Conservation (phyloP, 2,797 vertebrate genomes). For the Mastacembelus armatus region DNA sequence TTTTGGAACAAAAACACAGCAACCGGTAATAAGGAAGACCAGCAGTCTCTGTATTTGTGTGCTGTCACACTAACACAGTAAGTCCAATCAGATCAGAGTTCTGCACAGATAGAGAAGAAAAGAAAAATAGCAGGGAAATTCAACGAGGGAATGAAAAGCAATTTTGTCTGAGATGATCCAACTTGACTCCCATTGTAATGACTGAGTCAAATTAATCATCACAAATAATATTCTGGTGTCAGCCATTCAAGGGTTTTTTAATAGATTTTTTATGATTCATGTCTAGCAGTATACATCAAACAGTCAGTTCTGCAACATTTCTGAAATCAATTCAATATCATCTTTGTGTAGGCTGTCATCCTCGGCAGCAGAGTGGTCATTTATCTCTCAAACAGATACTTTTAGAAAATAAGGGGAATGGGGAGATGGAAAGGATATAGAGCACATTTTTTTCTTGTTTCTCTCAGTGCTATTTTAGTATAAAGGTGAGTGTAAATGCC, state of each 20-base stretch:
- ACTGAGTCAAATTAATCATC: conserved; percentile 96
- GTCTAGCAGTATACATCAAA: conserved; percentile 91
- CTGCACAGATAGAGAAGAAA: conserved; percentile 63
- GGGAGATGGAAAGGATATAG: conserved; percentile 70
- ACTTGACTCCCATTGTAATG: conserved; percentile 94
- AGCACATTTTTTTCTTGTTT: conserved; percentile 53
- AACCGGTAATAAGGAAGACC: conserved; percentile 60
- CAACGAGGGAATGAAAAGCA: conserved; percentile 91
- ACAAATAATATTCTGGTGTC: conserved; percentile 94
- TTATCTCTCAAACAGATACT: conserved; percentile 89
- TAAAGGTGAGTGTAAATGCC: conserved; percentile 39
- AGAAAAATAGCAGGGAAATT: conserved; percentile 85
- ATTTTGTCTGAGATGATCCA: conserved; percentile 90
- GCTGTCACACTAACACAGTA: conserved; percentile 61
- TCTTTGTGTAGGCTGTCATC: conserved; percentile 91
- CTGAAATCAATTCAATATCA: conserved; percentile 94
- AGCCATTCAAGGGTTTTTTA: conserved; percentile 93
- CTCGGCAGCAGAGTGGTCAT: conserved; percentile 83
- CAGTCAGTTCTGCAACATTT: conserved; percentile 90
- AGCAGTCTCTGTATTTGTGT: conserved; percentile 50
- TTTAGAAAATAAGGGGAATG: conserved; percentile 80
- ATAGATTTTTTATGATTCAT: conserved; percentile 97
- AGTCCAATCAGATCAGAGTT: conserved; percentile 78
- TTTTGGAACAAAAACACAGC: conserved; percentile 53
- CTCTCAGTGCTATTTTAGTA: conserved; percentile 43